Percentiles rank a stretch among this genome's conserved stretches.
phyloP scores from a whole-genome alignment of 2,113 vertebrate species.

The Phylloscopus trochiloides region DNA sequence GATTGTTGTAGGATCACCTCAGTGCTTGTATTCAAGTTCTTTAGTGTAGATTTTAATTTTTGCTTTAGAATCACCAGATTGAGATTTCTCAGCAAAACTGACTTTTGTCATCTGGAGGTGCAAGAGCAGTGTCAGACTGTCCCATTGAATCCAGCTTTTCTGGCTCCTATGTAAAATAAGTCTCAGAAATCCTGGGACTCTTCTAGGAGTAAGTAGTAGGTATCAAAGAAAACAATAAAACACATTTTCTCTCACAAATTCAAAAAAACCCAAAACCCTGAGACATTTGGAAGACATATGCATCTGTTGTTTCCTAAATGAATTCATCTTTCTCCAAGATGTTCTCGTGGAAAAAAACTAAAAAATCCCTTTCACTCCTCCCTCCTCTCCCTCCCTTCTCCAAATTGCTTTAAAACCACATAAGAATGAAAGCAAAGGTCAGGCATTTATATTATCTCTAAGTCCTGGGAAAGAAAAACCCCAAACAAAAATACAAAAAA shows the following conservation, averaged over 20 bases:
- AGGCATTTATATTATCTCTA: neutral
- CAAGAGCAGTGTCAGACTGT: neutral
- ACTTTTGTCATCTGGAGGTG: neutral
- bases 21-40: neutral
- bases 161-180: neutral
- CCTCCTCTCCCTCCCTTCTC: neutral
- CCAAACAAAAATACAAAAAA: neutral
- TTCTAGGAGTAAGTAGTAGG: neutral
- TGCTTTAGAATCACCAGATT: neutral
- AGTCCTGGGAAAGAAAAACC: neutral
- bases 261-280: rapidly evolving
- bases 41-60: neutral
- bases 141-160: neutral
- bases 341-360: neutral
- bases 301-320: neutral
- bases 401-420: neutral
- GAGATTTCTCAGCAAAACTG: neutral
- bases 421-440: neutral
- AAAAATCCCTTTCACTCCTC: neutral
- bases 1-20: neutral
- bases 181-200: neutral
- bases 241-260: neutral
- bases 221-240: neutral
- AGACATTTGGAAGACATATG: neutral
- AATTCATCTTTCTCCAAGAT: neutral